Evolutionary conservation across 2,113 vertebrate species (phyloP), one percentile per base, ranked within the genome.

Genomic region (Falco punctatus): DNA sequence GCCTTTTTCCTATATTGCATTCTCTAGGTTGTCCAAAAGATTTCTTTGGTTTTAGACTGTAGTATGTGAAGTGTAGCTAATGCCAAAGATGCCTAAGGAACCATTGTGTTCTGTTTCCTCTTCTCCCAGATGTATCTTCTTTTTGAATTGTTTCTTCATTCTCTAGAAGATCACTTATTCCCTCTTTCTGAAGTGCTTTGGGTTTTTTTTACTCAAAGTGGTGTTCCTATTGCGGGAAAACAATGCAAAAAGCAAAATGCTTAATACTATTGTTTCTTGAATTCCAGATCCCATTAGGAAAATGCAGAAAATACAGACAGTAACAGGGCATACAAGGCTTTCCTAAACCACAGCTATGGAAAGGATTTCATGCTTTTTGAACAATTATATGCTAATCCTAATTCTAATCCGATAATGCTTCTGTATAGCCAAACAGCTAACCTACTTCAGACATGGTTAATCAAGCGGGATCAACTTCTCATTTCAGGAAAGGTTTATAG

Each of bases 351-450:
- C 33, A 85, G 22, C 55, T 62, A 82, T 71, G 40, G 66, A 89
- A 96, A 87, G 38, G 27, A 91, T 96, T 95, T 95, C 12, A 92
- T 72, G 71, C n/a, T 85, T 83, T 94, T 86, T 54, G 44, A 95
- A 82, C 44, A 89, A 71, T 94, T 85, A 35, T 82, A 85, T 91
- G 77, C 22, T 96, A 96, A 95, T 94, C 64, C 57, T 79, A 88
- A 82, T 94, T 96, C 78, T 95, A 95, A 95, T 93, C 35, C 55
- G 87, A 57, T 89, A 80, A 82, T 11, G 13, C 7, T 85, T 88
- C 77, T 77, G 48, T 86, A 81, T 66, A 93, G 51, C 57, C 40
- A 94, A 91, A 88, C 17, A 67, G 13, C 58, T 86, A 95, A 90
- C 40, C 44, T 87, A 54, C 87, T 95, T 95, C 77, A 92, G 90